Conservation (phyloP, 1,140 invertebrate genomes). For the Drosophila prosaltans region DNA sequence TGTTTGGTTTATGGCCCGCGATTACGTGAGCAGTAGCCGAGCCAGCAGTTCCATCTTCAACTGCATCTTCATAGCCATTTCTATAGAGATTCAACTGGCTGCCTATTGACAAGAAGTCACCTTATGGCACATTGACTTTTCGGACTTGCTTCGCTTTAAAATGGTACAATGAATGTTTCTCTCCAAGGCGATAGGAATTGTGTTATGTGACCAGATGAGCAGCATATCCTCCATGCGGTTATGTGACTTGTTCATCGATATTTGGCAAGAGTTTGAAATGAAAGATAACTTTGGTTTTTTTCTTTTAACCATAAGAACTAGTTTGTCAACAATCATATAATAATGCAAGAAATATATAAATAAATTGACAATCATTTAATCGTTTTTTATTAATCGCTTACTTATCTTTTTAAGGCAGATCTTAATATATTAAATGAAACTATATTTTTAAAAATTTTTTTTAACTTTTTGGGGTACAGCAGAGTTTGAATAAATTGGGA, state of each 20-base stretch:
- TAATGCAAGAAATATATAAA: not conserved
- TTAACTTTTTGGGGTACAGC: no score
- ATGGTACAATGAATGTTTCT: slow-evolving; percentile 9
- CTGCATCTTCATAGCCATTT: not conserved
- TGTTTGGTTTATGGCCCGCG: slow-evolving; percentile 63
- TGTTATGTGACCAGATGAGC: slow-evolving; percentile 3
- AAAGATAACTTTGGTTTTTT: no score
- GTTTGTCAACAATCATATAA: not conserved
- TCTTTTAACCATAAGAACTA: not conserved
- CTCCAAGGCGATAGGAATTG: not conserved
- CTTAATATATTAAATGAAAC: no score
- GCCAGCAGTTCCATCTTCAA: slow-evolving; percentile 11
- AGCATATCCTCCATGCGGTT: not conserved
- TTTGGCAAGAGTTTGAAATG: no score
- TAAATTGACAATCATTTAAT: no score
- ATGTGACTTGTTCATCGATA: no score
- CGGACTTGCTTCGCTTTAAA: slow-evolving; percentile 22
- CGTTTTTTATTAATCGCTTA: no score
- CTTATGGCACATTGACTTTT: slow-evolving; percentile 11
- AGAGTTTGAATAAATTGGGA: no score
- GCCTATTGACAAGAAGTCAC: slow-evolving; percentile 4
- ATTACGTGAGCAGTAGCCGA: slow-evolving; percentile 62
- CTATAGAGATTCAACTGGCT: not conserved
- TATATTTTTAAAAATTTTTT: no score
- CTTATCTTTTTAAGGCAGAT: no score